Evolutionary conservation across 2,797 vertebrate genomes (phyloP), one percentile per base, ranked within the genome.

Genomic region (Sebastes cheni): DNA sequence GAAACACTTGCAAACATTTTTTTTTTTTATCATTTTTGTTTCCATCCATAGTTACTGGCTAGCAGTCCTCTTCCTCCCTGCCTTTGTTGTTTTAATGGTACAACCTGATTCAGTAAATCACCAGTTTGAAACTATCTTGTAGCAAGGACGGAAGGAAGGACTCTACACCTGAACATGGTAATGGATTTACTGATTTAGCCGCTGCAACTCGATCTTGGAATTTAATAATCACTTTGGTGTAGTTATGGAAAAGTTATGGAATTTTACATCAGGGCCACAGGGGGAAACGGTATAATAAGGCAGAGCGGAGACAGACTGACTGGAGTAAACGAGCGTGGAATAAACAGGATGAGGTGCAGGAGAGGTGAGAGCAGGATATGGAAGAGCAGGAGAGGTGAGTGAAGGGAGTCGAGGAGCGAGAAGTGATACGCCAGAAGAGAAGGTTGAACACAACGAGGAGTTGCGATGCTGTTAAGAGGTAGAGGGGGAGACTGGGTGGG

Each of bases 341-440:
- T 83, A 86, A 89, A 83, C 56, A 78, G 65, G 65, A 72, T 54
- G 64, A 81, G 46, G 72, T 77, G 71, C 0, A 61, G 29, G 34
- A 80, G 72, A 71, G 34, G 34, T 36, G 34, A 13, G 34, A 36
- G 34, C 34, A 36, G 34, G 34, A 36, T 36, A 36, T 74, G 68
- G 54, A 74, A 54, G 67, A 56, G 68, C 36, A 64, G 59, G 13
- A 22, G 59, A 82, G 59, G 54, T 71, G 81, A 60, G 59, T 36
- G 34, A 36, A 36, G 34, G 34, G 34, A 36, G 34, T 36, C 34
- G 34, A 36, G 34, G 52, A 77, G 66, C 27, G 46, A 69, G 81
- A 80, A 84, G 69, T 79, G 52, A 81, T 61, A 46, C 9, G 39
- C 55, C 22, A 13, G 46, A 27, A 61, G 77, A 42, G 34, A 6